Evolutionary conservation across 2,113 vertebrate genomes (phyloP).

Genomic region (Equus przewalskii): DNA sequence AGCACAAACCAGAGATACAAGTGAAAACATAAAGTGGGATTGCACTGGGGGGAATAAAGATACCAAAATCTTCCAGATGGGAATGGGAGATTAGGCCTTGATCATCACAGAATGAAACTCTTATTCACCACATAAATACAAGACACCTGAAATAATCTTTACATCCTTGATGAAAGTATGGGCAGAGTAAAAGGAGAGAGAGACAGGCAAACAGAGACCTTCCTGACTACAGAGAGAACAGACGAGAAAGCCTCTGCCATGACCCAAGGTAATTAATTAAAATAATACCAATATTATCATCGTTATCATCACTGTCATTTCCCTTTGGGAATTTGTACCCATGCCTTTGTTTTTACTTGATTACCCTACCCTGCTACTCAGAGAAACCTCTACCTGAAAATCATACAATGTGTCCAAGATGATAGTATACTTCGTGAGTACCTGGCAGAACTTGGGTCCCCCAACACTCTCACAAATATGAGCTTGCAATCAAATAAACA

Average conservation of each 20-base stretch:
- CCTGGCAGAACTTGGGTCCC: not conserved
- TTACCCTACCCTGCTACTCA: not conserved
- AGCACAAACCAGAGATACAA: not conserved
- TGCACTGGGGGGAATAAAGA: not conserved
- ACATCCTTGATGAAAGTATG: not conserved
- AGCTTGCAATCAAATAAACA: not conserved
- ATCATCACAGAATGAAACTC: not conserved
- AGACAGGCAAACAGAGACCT: not conserved
- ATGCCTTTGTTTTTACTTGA: not conserved
- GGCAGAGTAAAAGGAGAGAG: not conserved
- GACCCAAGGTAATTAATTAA: not conserved
- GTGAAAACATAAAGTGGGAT: not conserved
- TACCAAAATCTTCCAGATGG: not conserved
- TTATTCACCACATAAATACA: not conserved
- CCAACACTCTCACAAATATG: not conserved
- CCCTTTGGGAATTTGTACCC: not conserved
- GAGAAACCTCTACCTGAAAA: not conserved
- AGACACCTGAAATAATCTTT: not conserved
- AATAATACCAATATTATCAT: not conserved
- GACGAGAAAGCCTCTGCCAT: not conserved
- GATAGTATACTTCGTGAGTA: not conserved
- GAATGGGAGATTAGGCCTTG: not conserved
- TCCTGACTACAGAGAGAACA: not conserved
- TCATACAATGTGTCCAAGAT: not conserved
- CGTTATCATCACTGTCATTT: not conserved